phyloP scores from a whole-genome alignment of 2,113 vertebrate genomes.

The Sebastes fasciatus region DNA sequence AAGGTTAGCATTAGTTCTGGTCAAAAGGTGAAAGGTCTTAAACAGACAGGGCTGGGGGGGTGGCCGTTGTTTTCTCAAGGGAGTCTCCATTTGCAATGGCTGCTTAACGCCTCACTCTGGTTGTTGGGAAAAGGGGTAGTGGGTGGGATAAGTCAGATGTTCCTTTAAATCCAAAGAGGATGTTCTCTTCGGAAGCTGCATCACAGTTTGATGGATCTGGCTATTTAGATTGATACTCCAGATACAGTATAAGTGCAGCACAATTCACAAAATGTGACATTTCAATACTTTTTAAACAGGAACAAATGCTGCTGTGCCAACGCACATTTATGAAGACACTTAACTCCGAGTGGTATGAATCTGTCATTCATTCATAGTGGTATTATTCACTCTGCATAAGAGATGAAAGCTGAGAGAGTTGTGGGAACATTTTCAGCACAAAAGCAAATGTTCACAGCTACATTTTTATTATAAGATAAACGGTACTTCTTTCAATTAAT shows the following conservation, averaged over 20 bases:
- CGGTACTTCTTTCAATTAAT: background rate
- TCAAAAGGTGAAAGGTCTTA: constrained; percentile 63
- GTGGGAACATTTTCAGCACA: background rate
- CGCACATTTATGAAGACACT: background rate
- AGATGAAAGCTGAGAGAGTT: background rate
- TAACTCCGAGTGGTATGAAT: background rate
- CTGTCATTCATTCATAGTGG: background rate
- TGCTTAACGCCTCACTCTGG: constrained; percentile 21
- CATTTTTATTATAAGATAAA: background rate
- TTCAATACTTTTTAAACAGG: background rate
- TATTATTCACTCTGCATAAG: background rate
- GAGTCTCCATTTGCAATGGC: constrained; percentile 41
- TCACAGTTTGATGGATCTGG: constrained; percentile 19
- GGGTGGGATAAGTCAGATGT: background rate
- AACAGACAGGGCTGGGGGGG: constrained; percentile 30
- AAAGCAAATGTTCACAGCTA: too few species aligned
- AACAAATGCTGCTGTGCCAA: background rate
- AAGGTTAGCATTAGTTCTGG: constrained; percentile 62
- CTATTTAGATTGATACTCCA: background rate
- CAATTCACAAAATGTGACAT: background rate
- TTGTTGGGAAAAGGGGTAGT: background rate
- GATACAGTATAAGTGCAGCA: background rate
- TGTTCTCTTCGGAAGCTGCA: constrained; percentile 7
- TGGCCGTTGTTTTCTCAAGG: constrained; percentile 55
- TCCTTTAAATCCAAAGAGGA: background rate